Percentiles rank a stretch among this genome's conserved stretches.
These are phyloP conservation scores for Styela plicata DNA, from an alignment of 23 tunicate genomes.

Conservation along the genomic window DNA sequence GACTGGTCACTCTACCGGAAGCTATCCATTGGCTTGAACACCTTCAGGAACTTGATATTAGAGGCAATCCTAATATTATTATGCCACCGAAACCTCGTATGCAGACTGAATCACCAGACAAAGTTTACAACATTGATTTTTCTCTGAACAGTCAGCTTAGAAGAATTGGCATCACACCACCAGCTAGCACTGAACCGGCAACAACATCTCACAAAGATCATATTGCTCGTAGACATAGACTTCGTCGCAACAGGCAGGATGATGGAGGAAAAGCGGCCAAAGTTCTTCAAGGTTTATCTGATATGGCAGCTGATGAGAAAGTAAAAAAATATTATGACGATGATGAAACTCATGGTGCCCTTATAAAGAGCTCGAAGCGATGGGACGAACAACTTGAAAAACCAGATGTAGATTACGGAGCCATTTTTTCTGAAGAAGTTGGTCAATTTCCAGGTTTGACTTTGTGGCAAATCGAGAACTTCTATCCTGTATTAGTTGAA, in stretches of 20 bases:
- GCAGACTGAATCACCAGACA: slow-evolving; percentile 20
- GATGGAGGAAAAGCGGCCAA: slow-evolving; percentile 62
- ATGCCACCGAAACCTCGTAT: slow-evolving; percentile 98
- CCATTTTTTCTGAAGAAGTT: slow-evolving; percentile 85
- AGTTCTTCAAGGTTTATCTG: slow-evolving; percentile 73
- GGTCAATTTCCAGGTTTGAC: slow-evolving; percentile 96
- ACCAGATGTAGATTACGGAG: slow-evolving; percentile 87
- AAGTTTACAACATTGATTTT: slow-evolving; percentile 86
- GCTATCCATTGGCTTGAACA: slow-evolving; percentile 82
- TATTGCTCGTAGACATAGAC: slow-evolving; percentile 48
- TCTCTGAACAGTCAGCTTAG: slow-evolving; percentile 79
- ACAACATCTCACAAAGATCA: slow-evolving; percentile 41
- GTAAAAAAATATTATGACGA: slow-evolving; percentile 8
- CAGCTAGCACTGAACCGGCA: slow-evolving; percentile 39
- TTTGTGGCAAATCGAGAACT: slow-evolving; percentile 98
- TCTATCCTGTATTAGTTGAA: slow-evolving; percentile 87
- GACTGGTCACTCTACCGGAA: slow-evolving; percentile 89
- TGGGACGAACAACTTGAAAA: slow-evolving; percentile 92
- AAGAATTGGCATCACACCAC: slow-evolving; percentile 76
- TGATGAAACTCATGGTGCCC: slow-evolving; percentile 40
- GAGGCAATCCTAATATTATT: slow-evolving; percentile 87
- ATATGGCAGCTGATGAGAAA: slow-evolving; percentile 60
- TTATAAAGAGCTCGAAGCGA: slow-evolving; percentile 49
- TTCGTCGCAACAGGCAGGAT: slow-evolving; percentile 49
- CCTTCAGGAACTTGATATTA: slow-evolving; percentile 82